Percentiles rank a stretch among this genome's conserved stretches.
Evolutionary conservation across 2,888 invertebrate genomes (phyloP).

Genomic region (Sepiola atlantica): DNA sequence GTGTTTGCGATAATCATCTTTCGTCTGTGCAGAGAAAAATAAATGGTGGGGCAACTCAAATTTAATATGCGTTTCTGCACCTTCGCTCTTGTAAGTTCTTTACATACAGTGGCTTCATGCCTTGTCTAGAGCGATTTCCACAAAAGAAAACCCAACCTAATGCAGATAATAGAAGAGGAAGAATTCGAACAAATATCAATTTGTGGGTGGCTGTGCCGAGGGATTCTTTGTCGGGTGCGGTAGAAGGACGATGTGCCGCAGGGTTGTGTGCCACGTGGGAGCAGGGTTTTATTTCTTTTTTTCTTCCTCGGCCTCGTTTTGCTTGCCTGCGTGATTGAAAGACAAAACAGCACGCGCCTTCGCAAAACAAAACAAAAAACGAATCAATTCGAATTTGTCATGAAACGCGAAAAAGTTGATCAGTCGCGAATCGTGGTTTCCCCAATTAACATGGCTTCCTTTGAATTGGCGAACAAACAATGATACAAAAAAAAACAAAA

Average conservation of each 20-base stretch:
- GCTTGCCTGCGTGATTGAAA: not conserved
- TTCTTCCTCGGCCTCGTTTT: not conserved
- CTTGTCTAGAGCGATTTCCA: too few relatives aligned
- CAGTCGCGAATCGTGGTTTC: not conserved
- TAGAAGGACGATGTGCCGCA: not conserved
- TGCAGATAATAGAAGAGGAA: not conserved
- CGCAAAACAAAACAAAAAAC: not conserved
- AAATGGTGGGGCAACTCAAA: too few relatives aligned
- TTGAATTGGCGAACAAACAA: not conserved
- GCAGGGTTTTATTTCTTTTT: not conserved
- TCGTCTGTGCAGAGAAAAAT: too few relatives aligned
- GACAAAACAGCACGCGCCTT: not conserved
- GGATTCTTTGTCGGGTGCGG: not conserved
- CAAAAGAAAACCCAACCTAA: too few relatives aligned
- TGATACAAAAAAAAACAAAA: too few relatives aligned
- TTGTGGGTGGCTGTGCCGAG: not conserved
- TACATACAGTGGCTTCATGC: too few relatives aligned
- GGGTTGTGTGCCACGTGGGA: not conserved
- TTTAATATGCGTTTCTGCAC: too few relatives aligned
- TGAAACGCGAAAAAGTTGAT: not conserved
- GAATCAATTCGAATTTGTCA: not conserved
- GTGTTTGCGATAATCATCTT: too few relatives aligned
- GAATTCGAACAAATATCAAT: not conserved
- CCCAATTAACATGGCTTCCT: not conserved
- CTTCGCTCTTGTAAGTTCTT: too few relatives aligned